Evolutionary conservation across 2,797 vertebrate genomes (phyloP).

Genomic region (Ibycter americanus): DNA sequence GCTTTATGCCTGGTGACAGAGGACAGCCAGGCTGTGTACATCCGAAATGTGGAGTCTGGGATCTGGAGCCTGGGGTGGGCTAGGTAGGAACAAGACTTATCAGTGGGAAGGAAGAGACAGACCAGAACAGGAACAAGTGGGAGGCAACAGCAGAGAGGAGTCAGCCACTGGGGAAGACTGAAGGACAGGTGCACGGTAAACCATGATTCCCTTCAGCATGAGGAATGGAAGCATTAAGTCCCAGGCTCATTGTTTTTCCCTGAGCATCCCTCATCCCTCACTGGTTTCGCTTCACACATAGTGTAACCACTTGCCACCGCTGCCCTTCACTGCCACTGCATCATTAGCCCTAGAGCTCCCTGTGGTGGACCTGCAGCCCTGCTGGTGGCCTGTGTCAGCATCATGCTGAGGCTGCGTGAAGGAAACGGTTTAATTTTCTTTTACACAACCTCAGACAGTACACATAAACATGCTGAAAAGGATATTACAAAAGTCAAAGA

Average conservation of each 20-base stretch:
- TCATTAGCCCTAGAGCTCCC: no score
- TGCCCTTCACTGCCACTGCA: accelerated
- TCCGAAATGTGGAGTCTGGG: neutral
- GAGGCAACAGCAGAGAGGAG: neutral
- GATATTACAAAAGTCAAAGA: neutral
- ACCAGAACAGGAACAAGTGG: neutral
- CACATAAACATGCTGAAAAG: neutral
- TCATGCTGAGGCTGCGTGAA: accelerated
- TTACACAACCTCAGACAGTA: neutral
- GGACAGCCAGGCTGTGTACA: neutral
- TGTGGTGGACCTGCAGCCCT: neutral
- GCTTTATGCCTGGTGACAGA: neutral
- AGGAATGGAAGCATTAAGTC: neutral
- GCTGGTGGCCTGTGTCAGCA: neutral
- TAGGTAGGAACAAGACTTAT: neutral
- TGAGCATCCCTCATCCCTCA: neutral
- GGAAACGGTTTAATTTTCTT: neutral
- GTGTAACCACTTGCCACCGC: accelerated
- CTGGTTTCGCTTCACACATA: neutral
- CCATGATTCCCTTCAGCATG: neutral
- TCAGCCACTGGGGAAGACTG: neutral
- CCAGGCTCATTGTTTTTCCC: neutral
- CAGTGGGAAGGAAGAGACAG: neutral
- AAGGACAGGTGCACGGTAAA: accelerated
- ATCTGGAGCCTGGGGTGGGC: neutral